Evolutionary conservation across 1,140 invertebrate species (phyloP), one percentile per base, ranked within the genome.

Genomic region (Asbolus verrucosus): DNA sequence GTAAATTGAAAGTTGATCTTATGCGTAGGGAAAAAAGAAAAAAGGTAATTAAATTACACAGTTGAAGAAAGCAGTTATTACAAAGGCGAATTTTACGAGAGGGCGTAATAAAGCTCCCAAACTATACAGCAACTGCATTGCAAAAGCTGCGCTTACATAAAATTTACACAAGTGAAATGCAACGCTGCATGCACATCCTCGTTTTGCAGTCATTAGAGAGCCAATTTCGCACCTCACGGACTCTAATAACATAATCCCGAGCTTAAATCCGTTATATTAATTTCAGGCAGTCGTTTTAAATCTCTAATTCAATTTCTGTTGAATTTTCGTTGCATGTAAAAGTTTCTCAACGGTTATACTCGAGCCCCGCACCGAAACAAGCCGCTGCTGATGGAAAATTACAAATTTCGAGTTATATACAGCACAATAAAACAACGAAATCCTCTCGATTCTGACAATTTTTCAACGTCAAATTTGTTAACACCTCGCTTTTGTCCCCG

Each of bases 191-290:
- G 65, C 46, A 33, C 30, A 65, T 24, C 24, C 1, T 18, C 27
- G 39, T 67, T 68, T 31, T 61, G 50, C 31, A 60, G 33, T 70
- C 69, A 70, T 66, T 63, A 66, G 69, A 66, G 69, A 70, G 62
- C 61, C 69, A 70, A 70, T 70, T 70, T 70, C 69, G 69, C 69
- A 70, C 69, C 69, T 70, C 69, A 54, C 60, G 59, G 62, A 65
- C 33, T 70, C 60, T 70, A 70, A 70, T 70, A 62, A 50, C 62
- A 66, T 70, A 70, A 70, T 63, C 41, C 36, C 62, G 33, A 36
- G 69, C 46, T 70, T 66, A 70, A 70, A 70, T 61, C 50, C 59
- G 67, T 63, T 63, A 33, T 59, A 33, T 61, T 69, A 41, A 63
- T 69, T 69, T 50, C 59, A 62, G 59, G 30, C 59, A 61, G 1